These are phyloP conservation scores for Eupithecia vulgata DNA, from an alignment of 2,888 invertebrate species.

Conservation along the genomic window DNA sequence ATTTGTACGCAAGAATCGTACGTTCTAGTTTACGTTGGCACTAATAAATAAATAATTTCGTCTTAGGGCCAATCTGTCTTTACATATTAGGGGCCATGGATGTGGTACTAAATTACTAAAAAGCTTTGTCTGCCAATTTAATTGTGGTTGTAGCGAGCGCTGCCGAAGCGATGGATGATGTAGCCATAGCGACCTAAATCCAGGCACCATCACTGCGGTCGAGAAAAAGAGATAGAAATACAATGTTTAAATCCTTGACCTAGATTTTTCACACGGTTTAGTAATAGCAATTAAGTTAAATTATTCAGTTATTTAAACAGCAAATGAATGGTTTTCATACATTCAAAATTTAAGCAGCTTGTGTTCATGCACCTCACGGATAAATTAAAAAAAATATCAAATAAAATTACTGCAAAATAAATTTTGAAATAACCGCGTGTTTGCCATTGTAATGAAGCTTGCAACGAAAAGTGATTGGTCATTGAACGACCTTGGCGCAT, in stretches of 20 bases:
- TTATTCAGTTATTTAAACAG: not conserved
- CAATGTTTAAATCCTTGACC: conserved; percentile 61
- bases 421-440: conserved; percentile 51
- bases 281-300: not conserved
- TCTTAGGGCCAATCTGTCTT: too few relatives aligned
- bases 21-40: not conserved
- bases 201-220: conserved; percentile 44
- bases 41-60: not conserved
- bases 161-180: not conserved
- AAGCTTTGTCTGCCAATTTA: conserved; percentile 47
- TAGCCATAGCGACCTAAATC: conserved; percentile 44
- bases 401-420: not conserved
- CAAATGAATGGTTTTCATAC: not conserved
- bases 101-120: conserved; percentile 13
- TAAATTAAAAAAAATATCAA: conserved; percentile 4
- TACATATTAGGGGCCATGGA: not conserved
- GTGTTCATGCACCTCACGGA: not conserved
- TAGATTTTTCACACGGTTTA: conserved; percentile 45
- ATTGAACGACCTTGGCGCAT: conserved; percentile 70
- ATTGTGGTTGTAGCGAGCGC: not conserved
- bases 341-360: not conserved
- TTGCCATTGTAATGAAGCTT: conserved; percentile 57
- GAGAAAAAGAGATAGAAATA: conserved; percentile 56
- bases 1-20: not conserved
- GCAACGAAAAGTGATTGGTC: conserved; percentile 60